Evolutionary conservation across 2,797 vertebrate genomes (phyloP).

Genomic region (Anguilla pacifica): DNA sequence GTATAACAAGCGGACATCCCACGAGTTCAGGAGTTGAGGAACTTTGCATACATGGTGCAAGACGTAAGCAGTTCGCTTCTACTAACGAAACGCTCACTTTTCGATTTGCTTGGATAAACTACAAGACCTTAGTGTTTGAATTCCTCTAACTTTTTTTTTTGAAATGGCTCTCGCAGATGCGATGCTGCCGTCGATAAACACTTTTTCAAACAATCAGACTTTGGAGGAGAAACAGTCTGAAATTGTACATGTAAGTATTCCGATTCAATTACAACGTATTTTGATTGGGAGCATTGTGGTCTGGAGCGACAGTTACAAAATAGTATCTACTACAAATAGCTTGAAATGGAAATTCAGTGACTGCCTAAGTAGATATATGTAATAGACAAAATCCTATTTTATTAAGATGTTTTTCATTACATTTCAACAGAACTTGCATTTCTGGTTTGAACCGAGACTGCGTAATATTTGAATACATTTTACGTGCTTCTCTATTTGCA

Average conservation of each 20-base stretch:
- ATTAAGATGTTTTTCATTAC: background rate
- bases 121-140: slow-evolving; percentile 5
- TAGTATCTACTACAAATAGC: background rate
- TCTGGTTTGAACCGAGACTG: background rate
- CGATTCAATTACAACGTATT: background rate
- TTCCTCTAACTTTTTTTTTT: background rate
- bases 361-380: background rate
- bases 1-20: slow-evolving; percentile 32
- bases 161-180: slow-evolving; percentile 77
- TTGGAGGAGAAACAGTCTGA: slow-evolving; percentile 67
- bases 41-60: slow-evolving; percentile 9
- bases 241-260: slow-evolving; percentile 74
- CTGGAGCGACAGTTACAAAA: background rate
- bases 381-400: background rate
- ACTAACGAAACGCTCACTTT: background rate
- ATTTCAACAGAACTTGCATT: slow-evolving; percentile 2
- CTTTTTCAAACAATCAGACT: slow-evolving; percentile 64
- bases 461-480: slow-evolving; percentile 7
- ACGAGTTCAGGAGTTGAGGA: slow-evolving; percentile 18
- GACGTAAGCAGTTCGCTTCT: background rate
- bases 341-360: background rate
- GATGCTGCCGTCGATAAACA: slow-evolving; percentile 64
- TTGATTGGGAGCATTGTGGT: background rate
- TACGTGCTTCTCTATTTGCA: slow-evolving; percentile 12
- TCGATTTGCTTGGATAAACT: background rate